phyloP scores from a whole-genome alignment of 1,140 invertebrate species.

The Drosophila sp. region DNA sequence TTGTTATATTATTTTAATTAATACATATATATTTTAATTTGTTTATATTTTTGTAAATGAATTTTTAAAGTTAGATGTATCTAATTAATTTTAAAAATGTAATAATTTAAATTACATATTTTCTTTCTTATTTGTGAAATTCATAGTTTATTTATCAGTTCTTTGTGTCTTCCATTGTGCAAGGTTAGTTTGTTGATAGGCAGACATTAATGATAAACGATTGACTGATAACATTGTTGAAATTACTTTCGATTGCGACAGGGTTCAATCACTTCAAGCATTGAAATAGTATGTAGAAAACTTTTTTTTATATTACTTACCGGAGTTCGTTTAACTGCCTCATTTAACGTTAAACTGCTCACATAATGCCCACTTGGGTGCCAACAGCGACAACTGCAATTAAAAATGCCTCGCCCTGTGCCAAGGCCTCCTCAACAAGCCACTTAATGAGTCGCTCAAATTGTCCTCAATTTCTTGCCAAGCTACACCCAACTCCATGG shows the following conservation, averaged over 20 bases:
- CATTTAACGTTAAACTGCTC: slow-evolving; percentile 12
- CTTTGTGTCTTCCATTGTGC: background rate
- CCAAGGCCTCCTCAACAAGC: slow-evolving; percentile 41
- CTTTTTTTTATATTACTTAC: background rate
- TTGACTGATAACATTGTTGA: slow-evolving; percentile 4
- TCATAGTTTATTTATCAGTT: background rate
- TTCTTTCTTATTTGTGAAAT: too few relatives aligned
- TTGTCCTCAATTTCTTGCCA: slow-evolving; percentile 42
- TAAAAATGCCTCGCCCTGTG: slow-evolving; percentile 34
- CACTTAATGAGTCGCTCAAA: slow-evolving; percentile 50
- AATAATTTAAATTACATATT: too few relatives aligned
- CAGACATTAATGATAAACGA: background rate
- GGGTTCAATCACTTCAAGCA: background rate
- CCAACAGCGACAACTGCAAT: slow-evolving; percentile 37
- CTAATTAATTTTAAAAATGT: too few relatives aligned
- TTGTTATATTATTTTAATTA: too few relatives aligned
- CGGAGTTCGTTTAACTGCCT: background rate
- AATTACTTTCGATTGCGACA: slow-evolving; percentile 10
- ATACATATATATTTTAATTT: background rate
- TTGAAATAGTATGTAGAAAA: background rate
- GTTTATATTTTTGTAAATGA: background rate
- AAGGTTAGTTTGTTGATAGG: slow-evolving; percentile 20
- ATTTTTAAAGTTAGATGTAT: background rate
- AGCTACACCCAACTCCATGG: slow-evolving; percentile 19
- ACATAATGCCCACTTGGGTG: slow-evolving; percentile 15